These are phyloP conservation scores for Pelusios castaneus DNA, from an alignment of 2,113 vertebrate genomes.

Conservation along the genomic window DNA sequence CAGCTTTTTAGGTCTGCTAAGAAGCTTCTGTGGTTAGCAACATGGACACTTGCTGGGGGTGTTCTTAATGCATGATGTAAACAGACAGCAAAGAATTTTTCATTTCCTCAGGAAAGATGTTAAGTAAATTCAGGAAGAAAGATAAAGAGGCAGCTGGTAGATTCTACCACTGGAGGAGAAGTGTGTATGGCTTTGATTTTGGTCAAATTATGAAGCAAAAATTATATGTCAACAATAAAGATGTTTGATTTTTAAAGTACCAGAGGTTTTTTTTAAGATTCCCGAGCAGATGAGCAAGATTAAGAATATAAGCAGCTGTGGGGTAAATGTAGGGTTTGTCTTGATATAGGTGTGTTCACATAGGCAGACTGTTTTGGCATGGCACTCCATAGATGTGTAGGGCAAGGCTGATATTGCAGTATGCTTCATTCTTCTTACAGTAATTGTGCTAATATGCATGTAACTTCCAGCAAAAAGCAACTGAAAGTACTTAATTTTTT, in stretches of 20 bases:
- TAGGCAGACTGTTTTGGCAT: background rate
- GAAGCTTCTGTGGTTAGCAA: background rate
- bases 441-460: background rate
- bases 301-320: background rate
- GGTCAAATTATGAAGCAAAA: background rate
- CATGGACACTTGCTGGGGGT: background rate
- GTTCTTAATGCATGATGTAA: background rate
- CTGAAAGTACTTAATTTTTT: background rate
- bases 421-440: background rate
- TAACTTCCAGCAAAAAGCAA: background rate
- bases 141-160: background rate
- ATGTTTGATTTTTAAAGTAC: background rate
- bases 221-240: background rate
- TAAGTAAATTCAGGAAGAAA: background rate
- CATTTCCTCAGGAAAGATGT: background rate
- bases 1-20: background rate
- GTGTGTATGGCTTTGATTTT: background rate
- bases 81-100: background rate
- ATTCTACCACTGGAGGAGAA: background rate
- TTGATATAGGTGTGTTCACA: background rate
- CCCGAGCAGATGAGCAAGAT: background rate
- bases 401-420: background rate
- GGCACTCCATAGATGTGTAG: background rate
- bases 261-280: background rate
- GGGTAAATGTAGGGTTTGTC: background rate